Conservation (phyloP, 2,797 vertebrate genomes). For the Gymnothorax reevesii region DNA sequence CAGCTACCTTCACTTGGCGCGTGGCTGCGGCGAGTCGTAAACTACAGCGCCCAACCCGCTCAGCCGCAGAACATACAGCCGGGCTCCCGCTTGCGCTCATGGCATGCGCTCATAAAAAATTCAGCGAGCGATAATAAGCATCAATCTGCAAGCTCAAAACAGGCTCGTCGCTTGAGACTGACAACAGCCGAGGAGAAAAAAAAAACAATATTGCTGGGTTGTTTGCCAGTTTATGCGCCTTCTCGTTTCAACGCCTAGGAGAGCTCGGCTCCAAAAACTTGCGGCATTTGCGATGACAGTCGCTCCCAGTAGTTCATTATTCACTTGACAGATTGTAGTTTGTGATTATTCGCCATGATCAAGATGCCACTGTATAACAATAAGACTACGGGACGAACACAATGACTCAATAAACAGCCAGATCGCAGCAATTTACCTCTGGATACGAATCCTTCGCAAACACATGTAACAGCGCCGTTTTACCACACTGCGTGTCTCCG, state of each 20-base stretch:
- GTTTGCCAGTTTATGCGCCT: not conserved
- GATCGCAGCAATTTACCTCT: constrained; percentile 71
- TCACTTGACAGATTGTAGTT: not conserved
- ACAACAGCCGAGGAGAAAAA: not conserved
- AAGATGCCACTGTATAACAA: not conserved
- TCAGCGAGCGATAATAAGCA: not conserved
- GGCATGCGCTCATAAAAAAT: not conserved
- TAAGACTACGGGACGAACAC: not conserved
- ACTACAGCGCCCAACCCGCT: constrained; percentile 8
- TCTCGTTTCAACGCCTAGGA: not conserved
- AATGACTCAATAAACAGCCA: not conserved
- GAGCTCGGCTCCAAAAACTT: not conserved
- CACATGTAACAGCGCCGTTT: constrained; percentile 91
- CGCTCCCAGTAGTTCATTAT: not conserved
- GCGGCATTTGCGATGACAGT: not conserved
- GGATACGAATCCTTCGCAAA: constrained; percentile 94
- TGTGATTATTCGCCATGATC: not conserved
- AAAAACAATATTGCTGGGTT: not conserved
- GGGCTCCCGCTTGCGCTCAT: not conserved
- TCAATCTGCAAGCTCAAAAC: not conserved
- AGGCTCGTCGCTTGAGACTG: not conserved
- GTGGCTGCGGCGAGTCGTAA: not conserved
- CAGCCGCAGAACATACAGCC: not conserved
- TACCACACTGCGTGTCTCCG: constrained; percentile 90
- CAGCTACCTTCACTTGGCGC: not conserved